These are phyloP conservation scores for Ailurus styani DNA, from an alignment of 2,113 vertebrate species.

Conservation along the genomic window DNA sequence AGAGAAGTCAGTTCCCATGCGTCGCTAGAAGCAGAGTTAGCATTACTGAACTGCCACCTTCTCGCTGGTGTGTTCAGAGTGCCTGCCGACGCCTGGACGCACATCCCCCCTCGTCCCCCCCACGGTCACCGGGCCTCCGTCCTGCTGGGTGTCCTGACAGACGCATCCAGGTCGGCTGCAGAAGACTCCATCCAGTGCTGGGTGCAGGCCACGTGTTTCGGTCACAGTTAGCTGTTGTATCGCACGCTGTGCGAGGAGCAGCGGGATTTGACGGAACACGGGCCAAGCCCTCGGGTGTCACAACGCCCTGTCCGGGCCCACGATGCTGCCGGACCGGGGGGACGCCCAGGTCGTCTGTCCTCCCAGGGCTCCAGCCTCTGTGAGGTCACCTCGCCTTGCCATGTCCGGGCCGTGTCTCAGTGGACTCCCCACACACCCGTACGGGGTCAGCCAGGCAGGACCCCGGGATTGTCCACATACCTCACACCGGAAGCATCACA, in stretches of 20 bases:
- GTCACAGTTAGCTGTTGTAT: not conserved
- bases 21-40: too few relatives aligned
- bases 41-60: too few relatives aligned
- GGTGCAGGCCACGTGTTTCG: not conserved
- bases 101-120: too few relatives aligned
- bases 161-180: rapidly evolving
- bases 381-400: not conserved
- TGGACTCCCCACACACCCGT: not conserved
- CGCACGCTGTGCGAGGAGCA: rapidly evolving
- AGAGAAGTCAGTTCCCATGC: not conserved
- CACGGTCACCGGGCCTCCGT: rapidly evolving
- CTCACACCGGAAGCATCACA: rapidly evolving
- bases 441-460: not conserved
- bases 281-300: rapidly evolving
- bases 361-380: not conserved
- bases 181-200: too few relatives aligned
- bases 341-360: not conserved
- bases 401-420: rapidly evolving
- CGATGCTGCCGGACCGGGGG: rapidly evolving
- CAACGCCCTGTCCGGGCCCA: rapidly evolving
- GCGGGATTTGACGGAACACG: rapidly evolving
- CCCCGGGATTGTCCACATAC: not conserved
- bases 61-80: rapidly evolving
- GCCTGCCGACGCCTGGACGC: rapidly evolving
- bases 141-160: too few relatives aligned